phyloP scores from a whole-genome alignment of 1,140 invertebrate species.

The Andricus grossulariae region DNA sequence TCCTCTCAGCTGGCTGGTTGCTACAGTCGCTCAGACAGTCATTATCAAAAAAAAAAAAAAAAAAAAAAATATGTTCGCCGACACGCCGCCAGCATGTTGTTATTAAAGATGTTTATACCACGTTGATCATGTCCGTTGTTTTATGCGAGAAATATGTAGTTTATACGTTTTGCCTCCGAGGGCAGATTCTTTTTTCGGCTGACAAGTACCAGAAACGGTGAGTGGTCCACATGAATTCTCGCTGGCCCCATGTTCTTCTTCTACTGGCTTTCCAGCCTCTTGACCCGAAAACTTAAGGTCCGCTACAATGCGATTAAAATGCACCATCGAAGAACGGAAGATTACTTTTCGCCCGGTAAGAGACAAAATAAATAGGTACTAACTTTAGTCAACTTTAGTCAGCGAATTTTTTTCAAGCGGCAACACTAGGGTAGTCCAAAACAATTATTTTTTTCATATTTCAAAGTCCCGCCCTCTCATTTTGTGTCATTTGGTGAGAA shows the following conservation, averaged over 20 bases:
- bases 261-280: conserved; percentile 26
- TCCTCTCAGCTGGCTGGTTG: conserved; percentile 46
- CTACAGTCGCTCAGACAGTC: conserved; percentile 26
- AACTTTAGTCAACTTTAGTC: conserved; percentile 27
- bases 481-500: too few species aligned
- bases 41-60: conserved; percentile 51
- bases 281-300: conserved; percentile 30
- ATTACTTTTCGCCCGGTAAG: conserved; percentile 26
- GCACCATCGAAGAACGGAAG: conserved; percentile 31
- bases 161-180: conserved; percentile 63
- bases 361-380: not conserved
- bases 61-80: conserved; percentile 58
- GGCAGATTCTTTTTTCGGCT: conserved; percentile 56
- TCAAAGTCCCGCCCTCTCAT: too few species aligned
- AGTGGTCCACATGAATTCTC: conserved; percentile 36
- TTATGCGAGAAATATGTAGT: conserved; percentile 65
- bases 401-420: conserved; percentile 17
- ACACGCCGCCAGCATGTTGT: conserved; percentile 64
- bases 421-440: not conserved
- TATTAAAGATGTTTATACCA: conserved; percentile 65
- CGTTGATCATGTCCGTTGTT: conserved; percentile 61
- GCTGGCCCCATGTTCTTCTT: conserved; percentile 12
- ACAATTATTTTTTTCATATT: too few species aligned
- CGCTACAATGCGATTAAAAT: conserved; percentile 21
- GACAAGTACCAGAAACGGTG: conserved; percentile 59